Evolutionary conservation across 2,113 vertebrate species (phyloP), one percentile per base, ranked within the genome.

Genomic region (Bostrychus sinensis): DNA sequence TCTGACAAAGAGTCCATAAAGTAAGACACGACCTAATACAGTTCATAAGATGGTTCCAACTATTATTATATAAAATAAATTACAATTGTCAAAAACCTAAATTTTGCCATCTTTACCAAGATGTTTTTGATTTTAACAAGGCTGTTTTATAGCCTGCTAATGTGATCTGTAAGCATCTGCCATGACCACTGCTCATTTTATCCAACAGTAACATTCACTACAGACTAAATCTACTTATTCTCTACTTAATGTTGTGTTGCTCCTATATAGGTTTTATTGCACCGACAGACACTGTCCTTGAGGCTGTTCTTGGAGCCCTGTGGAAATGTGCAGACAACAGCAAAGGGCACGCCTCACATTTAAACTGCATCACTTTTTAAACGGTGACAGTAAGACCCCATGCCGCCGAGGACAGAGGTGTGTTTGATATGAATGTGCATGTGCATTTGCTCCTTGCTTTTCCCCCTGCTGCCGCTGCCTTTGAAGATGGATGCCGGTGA

Each of bases 401-500:
- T 30, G 25, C 70, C 64, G 48, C 25, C 14, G 80, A 75, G 63
- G 66, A 75, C 80, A 70, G 56, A 45, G 64, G 42, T 68, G 66
- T 70, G 66, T 84, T 81, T 82, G 83, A 87, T 83, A 84, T 43
- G 57, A 50, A 67, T 41, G 64, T 66, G 42, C 65, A 51, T 46
- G 67, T 38, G 63, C 11, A 45, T 43, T 23, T 57, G 75, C 74
- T 65, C 64, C 78, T 76, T 61, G 69, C 77, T 68, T 66, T 54
- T 56, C 61, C 65, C 16, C 37, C 68, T 53, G 56, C 70, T 59
- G 61, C 65, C 16, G 41, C 68, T 53, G 61, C 72, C 83, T 88
- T 86, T 90, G 85, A 88, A 83, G 81, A 83, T 59, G 67, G 80
- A 85, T 81, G 82, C 63, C 56, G 68, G 81, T 76, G 63, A 80